Percentiles rank a stretch among this genome's conserved stretches.
These are phyloP conservation scores for Danio aesculapii DNA, from an alignment of 2,797 vertebrate species.

Conservation along the genomic window DNA sequence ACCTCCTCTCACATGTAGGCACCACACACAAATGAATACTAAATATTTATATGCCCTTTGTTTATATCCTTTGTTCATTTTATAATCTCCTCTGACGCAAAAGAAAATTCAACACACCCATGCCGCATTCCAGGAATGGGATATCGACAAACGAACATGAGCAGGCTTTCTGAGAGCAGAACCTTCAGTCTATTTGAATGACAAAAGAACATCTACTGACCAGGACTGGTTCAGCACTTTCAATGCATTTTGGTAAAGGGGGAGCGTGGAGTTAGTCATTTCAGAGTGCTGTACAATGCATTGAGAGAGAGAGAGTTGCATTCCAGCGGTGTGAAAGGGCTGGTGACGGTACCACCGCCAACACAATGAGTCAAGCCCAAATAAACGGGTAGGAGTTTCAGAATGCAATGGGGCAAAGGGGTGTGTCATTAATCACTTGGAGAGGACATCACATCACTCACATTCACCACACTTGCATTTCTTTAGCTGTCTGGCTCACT, in stretches of 20 bases:
- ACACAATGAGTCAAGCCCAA: slow-evolving; percentile 86
- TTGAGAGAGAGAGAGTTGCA: slow-evolving; percentile 86
- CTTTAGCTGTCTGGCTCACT: slow-evolving; percentile 18
- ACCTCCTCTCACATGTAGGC: background rate
- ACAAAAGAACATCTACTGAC: slow-evolving; percentile 64
- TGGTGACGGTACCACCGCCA: slow-evolving; percentile 73
- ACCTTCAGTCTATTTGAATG: slow-evolving; percentile 51
- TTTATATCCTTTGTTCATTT: background rate
- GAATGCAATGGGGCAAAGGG: slow-evolving; percentile 68
- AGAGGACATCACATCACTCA: slow-evolving; percentile 80
- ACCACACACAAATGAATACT: background rate
- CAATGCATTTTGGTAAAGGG: slow-evolving; percentile 80
- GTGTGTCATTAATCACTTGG: slow-evolving; percentile 85
- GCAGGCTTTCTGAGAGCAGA: slow-evolving; percentile 22
- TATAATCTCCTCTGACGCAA: background rate
- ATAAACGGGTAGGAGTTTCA: slow-evolving; percentile 78
- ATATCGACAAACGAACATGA: slow-evolving; percentile 3
- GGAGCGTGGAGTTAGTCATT: slow-evolving; percentile 77
- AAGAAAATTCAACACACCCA: background rate
- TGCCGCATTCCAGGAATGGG: slow-evolving; percentile 25
- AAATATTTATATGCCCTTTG: slow-evolving; percentile 32
- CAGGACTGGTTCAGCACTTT: slow-evolving; percentile 86
- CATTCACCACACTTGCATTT: slow-evolving; percentile 23
- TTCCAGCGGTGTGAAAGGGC: slow-evolving; percentile 85
- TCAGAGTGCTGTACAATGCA: slow-evolving; percentile 80